Conservation (phyloP, 2,113 vertebrate genomes). For the Gymnobelideus leadbeateri region DNA sequence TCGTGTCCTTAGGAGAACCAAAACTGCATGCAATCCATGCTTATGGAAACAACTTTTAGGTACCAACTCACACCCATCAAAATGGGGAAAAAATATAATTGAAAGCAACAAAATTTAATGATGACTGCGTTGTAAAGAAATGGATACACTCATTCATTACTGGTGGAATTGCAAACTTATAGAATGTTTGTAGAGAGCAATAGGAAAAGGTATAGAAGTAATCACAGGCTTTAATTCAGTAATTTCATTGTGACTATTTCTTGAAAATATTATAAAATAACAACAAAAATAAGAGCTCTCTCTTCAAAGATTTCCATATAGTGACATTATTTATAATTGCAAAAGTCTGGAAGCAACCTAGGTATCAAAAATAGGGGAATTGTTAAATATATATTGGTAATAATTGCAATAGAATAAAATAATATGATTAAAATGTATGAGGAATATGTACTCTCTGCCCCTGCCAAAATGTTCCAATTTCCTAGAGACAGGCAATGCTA, state of each 20-base stretch:
- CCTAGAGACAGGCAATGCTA: neutral
- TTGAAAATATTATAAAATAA: neutral
- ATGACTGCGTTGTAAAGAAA: neutral
- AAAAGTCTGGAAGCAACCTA: neutral
- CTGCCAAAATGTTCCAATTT: neutral
- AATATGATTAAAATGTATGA: neutral
- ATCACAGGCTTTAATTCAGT: neutral
- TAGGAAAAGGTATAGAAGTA: neutral
- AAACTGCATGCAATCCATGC: neutral
- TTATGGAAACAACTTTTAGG: neutral
- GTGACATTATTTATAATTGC: neutral
- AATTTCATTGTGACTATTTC: neutral
- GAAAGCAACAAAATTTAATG: neutral
- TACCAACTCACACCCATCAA: neutral
- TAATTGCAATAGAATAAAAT: neutral
- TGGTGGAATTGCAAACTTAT: neutral
- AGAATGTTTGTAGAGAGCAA: neutral
- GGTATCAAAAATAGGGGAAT: neutral
- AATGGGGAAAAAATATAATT: neutral
- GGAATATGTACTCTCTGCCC: neutral
- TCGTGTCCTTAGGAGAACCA: neutral
- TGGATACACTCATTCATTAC: neutral
- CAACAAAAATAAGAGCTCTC: neutral
- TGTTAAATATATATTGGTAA: neutral
- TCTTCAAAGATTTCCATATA: neutral